Conservation (phyloP, 2,113 vertebrate genomes). For the Platysteira castanea region DNA sequence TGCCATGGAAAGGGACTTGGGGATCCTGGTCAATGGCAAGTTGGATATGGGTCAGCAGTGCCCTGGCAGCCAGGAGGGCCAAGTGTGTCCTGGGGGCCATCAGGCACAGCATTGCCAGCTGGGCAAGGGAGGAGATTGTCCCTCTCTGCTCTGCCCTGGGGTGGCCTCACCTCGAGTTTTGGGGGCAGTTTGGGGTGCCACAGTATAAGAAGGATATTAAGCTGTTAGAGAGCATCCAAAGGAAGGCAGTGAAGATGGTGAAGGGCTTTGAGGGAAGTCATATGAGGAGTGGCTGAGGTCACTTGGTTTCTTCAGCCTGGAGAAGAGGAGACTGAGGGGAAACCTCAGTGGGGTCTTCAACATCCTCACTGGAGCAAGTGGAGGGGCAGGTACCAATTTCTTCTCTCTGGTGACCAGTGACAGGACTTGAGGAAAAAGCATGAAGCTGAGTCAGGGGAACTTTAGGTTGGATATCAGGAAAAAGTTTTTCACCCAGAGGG, state of each 20-base stretch:
- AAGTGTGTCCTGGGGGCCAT: rapidly evolving
- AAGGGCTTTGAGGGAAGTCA: neutral
- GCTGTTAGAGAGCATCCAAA: rapidly evolving
- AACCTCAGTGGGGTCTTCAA: neutral
- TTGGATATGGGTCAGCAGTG: neutral
- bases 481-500: neutral
- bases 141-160: rapidly evolving
- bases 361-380: neutral
- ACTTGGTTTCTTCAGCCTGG: neutral
- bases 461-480: neutral
- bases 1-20: neutral
- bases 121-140: neutral
- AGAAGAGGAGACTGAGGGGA: neutral
- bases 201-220: neutral
- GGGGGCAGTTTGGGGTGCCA: neutral
- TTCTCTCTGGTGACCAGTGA: neutral
- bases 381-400: neutral
- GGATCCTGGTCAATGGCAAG: rapidly evolving
- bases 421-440: neutral
- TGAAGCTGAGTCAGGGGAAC: neutral
- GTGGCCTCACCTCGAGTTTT: rapidly evolving
- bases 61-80: neutral
- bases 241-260: neutral
- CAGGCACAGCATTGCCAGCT: rapidly evolving
- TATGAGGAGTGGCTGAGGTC: neutral